These are phyloP conservation scores for Acleris cristana DNA, from an alignment of 2,888 invertebrate genomes.

Conservation along the genomic window DNA sequence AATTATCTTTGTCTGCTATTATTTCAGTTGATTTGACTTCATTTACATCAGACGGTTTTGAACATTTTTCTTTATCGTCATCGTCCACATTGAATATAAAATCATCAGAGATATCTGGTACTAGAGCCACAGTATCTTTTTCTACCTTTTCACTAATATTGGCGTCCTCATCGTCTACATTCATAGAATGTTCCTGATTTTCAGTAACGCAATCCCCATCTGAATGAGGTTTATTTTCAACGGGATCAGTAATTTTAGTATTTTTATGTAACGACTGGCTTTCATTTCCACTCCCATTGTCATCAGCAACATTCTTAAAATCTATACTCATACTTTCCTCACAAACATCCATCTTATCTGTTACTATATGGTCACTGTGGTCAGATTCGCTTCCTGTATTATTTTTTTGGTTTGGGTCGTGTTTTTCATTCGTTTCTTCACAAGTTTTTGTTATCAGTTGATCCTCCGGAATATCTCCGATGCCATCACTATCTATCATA, in stretches of 20 bases:
- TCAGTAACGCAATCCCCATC: background rate
- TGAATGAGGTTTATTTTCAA: background rate
- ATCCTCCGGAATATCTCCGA: no score
- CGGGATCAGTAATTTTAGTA: background rate
- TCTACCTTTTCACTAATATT: background rate
- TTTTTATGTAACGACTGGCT: background rate
- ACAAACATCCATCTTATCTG: background rate
- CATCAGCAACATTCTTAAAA: background rate
- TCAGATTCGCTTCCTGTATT: background rate
- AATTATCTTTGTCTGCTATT: background rate
- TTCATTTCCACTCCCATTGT: background rate
- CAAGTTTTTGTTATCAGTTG: constrained; percentile 9
- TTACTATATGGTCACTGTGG: background rate
- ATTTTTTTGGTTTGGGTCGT: background rate
- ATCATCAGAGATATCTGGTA: constrained; percentile 2
- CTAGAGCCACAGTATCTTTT: background rate
- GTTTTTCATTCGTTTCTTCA: constrained; percentile 10
- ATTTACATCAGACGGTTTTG: background rate
- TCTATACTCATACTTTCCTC: constrained; percentile 3
- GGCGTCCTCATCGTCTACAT: constrained; percentile 3
- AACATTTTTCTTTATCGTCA: constrained; percentile 3
- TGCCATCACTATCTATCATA: no score
- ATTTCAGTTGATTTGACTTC: constrained; percentile 6
- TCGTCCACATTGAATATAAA: constrained; percentile 25
- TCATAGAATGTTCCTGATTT: background rate